Evolutionary conservation across 1,140 invertebrate genomes (phyloP).

Genomic region (Apocrypta bakeri): DNA sequence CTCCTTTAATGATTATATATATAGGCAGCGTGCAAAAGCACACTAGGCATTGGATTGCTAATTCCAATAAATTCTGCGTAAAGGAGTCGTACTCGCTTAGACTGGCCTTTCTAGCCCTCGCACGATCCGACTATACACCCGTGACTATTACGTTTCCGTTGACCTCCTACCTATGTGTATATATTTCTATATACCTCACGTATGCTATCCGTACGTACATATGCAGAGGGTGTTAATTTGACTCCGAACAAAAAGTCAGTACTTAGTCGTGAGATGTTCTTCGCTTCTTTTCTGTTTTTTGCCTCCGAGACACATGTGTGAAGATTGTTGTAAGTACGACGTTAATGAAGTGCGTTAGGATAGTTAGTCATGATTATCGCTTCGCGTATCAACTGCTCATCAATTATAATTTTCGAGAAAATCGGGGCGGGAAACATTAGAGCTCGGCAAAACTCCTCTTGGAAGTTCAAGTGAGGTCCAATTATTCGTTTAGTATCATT

Average conservation of each 20-base stretch:
- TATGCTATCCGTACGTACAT: no score
- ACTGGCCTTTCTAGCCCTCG: background rate
- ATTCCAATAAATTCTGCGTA: slow-evolving; percentile 67
- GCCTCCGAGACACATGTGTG: no score
- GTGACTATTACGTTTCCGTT: background rate
- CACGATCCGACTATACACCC: background rate
- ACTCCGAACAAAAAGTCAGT: no score
- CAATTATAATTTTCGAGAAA: slow-evolving; percentile 38
- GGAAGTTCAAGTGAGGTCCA: slow-evolving; percentile 26
- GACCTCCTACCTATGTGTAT: no score
- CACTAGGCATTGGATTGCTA: slow-evolving; percentile 64
- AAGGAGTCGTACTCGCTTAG: slow-evolving; percentile 57
- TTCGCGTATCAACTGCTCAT: slow-evolving; percentile 14
- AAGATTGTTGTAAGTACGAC: no score
- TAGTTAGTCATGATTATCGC: background rate
- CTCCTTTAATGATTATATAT: slow-evolving; percentile 66
- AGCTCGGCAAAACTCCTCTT: background rate
- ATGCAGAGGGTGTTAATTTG: no score
- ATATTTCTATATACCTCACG: no score
- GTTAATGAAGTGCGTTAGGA: background rate
- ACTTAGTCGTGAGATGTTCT: no score
- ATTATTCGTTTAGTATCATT: slow-evolving; percentile 52
- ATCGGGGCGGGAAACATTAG: background rate
- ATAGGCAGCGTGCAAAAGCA: slow-evolving; percentile 54
- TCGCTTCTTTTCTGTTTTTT: no score